Evolutionary conservation across 2,888 invertebrate species (phyloP).

Genomic region (Drosophila emarginata): DNA sequence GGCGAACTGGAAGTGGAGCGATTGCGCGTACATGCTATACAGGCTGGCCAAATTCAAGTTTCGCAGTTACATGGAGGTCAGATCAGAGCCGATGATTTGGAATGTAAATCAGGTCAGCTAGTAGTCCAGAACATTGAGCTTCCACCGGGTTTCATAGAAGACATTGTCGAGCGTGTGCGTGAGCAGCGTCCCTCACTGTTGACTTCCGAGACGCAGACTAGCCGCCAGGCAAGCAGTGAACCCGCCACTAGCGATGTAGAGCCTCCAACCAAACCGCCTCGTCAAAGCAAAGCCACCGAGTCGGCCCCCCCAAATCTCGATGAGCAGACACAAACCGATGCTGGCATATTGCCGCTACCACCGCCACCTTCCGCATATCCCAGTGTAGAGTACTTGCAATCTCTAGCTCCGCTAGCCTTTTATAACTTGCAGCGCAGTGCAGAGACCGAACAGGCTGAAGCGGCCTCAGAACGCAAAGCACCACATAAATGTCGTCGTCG

Average conservation of each 20-base stretch:
- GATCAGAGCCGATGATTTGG: constrained; percentile 88
- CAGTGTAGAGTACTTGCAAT: constrained; percentile 83
- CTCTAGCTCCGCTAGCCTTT: constrained; percentile 83
- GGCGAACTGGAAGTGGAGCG: constrained; percentile 90
- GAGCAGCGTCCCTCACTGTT: constrained; percentile 72
- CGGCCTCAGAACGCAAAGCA: constrained; percentile 64
- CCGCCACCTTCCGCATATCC: constrained; percentile 83
- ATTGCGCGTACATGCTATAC: constrained; percentile 89
- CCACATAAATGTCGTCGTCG: constrained; percentile 84
- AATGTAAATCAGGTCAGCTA: constrained; percentile 87
- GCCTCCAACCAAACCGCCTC: constrained; percentile 76
- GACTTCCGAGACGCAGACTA: constrained; percentile 82
- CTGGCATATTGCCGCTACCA: constrained; percentile 83
- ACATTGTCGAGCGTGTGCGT: constrained; percentile 84
- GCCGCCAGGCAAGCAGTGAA: constrained; percentile 74
- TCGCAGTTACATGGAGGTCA: constrained; percentile 91
- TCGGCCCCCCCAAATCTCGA: constrained; percentile 57
- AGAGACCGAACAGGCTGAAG: constrained; percentile 79
- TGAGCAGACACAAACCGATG: constrained; percentile 78
- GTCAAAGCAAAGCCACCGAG: constrained; percentile 60
- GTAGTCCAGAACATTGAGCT: constrained; percentile 87
- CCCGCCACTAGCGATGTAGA: constrained; percentile 55
- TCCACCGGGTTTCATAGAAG: constrained; percentile 87
- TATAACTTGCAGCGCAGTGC: constrained; percentile 82
- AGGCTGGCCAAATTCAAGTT: constrained; percentile 90